Percentiles rank a stretch among this genome's conserved stretches.
Conservation (phyloP, 2,888 invertebrate genomes). For the Clistopyga incitator region DNA sequence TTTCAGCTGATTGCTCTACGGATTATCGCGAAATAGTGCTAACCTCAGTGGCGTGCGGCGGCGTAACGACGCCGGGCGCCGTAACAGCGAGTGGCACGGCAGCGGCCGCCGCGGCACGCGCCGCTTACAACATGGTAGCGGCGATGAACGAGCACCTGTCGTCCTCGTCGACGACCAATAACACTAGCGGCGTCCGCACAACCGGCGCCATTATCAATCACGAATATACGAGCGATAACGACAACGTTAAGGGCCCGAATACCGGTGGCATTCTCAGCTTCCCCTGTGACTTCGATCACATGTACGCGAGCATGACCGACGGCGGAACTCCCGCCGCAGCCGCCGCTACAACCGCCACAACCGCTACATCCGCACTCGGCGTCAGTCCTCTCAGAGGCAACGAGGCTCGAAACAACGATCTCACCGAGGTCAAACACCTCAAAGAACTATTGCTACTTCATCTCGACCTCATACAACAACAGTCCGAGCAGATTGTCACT, state of each 20-base stretch:
- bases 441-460: slow-evolving; percentile 93
- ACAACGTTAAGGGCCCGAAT: slow-evolving; percentile 78
- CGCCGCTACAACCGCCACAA: slow-evolving; percentile 73
- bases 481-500: slow-evolving; percentile 92
- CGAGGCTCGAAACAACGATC: slow-evolving; percentile 80
- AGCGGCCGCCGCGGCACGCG: slow-evolving; percentile 69
- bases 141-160: slow-evolving; percentile 84
- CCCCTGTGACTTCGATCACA: slow-evolving; percentile 89
- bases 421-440: slow-evolving; percentile 88
- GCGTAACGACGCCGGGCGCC: slow-evolving; percentile 87
- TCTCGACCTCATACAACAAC: slow-evolving; percentile 95
- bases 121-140: slow-evolving; percentile 83
- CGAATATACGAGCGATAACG: slow-evolving; percentile 50
- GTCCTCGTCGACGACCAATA: slow-evolving; percentile 77
- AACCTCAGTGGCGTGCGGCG: slow-evolving; percentile 81
- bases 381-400: slow-evolving; percentile 81
- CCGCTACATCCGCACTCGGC: slow-evolving; percentile 80
- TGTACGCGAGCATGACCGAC: slow-evolving; percentile 88
- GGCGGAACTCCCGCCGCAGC: slow-evolving; percentile 74
- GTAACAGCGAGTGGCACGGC: slow-evolving; percentile 76
- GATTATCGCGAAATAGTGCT: slow-evolving; percentile 64
- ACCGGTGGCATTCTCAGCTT: slow-evolving; percentile 86
- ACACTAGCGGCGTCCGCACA: slow-evolving; percentile 68
- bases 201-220: slow-evolving; percentile 52
- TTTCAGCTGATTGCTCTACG: slow-evolving; percentile 37